Evolutionary conservation across 2,113 vertebrate genomes (phyloP).

Genomic region (Stictonetta naevosa): DNA sequence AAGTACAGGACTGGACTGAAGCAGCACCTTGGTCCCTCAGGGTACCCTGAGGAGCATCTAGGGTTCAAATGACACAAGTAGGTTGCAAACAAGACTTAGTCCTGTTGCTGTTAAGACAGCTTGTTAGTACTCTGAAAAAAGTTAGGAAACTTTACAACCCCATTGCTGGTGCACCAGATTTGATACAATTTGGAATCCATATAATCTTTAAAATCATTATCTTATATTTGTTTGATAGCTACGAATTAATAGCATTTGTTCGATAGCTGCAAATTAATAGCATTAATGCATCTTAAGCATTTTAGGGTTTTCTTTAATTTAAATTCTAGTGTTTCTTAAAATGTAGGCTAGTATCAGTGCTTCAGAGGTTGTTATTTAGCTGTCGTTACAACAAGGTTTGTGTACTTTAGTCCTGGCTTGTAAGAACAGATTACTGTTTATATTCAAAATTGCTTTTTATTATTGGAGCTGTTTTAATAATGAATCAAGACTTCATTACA

Average conservation of each 20-base stretch:
- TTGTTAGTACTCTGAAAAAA: neutral
- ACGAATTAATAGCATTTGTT: neutral
- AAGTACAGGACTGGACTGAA: neutral
- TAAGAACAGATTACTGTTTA: neutral
- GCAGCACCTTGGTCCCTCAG: neutral
- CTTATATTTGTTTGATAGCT: neutral
- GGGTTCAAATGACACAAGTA: neutral
- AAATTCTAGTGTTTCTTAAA: neutral
- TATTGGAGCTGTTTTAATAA: neutral
- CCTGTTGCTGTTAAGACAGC: neutral
- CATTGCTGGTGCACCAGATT: neutral
- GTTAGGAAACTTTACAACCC: neutral
- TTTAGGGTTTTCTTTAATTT: neutral
- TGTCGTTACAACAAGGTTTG: neutral
- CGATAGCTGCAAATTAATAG: neutral
- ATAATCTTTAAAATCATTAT: neutral
- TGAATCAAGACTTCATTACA: neutral
- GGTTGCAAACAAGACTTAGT: neutral
- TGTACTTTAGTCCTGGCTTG: neutral
- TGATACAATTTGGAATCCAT: accelerated
- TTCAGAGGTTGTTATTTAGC: neutral
- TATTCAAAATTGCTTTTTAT: neutral
- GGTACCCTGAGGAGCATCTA: neutral
- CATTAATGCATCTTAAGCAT: neutral
- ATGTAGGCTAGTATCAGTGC: neutral